These are phyloP conservation scores for Prinia subflava DNA, from an alignment of 2,113 vertebrate species.

Conservation along the genomic window DNA sequence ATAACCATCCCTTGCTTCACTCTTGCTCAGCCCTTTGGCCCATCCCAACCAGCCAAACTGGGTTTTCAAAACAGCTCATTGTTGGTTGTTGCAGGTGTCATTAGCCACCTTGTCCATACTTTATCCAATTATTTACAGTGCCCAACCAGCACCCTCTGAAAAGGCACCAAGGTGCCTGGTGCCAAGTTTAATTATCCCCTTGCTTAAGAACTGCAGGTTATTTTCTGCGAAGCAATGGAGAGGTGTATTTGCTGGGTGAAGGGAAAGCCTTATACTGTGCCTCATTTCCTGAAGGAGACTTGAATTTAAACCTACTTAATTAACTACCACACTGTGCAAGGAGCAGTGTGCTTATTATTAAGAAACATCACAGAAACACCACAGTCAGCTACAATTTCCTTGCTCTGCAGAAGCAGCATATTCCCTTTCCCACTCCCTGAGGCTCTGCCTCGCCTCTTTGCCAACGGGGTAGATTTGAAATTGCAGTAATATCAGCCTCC, in stretches of 20 bases:
- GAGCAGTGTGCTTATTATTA: background rate
- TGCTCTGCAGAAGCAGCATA: background rate
- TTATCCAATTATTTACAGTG: background rate
- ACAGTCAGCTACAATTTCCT: background rate
- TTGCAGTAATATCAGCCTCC: background rate
- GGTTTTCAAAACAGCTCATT: background rate
- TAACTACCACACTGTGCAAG: background rate
- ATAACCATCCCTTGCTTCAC: background rate
- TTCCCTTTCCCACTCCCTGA: background rate
- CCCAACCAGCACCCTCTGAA: background rate
- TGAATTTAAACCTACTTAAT: background rate
- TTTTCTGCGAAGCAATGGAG: fast-evolving
- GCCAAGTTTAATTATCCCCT: background rate
- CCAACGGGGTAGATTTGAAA: fast-evolving
- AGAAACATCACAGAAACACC: background rate
- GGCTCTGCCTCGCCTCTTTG: background rate
- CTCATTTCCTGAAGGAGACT: background rate
- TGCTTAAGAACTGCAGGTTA: background rate
- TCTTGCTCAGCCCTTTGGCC: background rate
- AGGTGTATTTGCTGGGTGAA: fast-evolving
- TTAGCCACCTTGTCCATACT: background rate
- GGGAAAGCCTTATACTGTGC: background rate
- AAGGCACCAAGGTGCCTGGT: background rate
- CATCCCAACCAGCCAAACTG: background rate
- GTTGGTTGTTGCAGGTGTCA: background rate